A percentile compares a stretch with the other conserved stretches of the same genome.
phyloP scores from a whole-genome alignment of 2,797 vertebrate genomes.

The Lacerta viridis region DNA sequence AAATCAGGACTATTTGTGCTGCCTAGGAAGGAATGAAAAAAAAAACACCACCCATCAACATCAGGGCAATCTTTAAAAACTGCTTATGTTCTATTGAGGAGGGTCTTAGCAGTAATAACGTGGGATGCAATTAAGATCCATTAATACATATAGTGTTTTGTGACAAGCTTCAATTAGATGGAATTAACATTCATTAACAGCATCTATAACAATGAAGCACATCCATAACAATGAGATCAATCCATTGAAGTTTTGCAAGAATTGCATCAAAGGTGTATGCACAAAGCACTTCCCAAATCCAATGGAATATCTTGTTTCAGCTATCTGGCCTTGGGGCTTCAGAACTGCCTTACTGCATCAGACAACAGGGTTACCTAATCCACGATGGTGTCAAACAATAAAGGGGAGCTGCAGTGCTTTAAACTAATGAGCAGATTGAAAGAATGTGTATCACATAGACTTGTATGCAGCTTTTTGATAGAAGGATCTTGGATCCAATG shows the following conservation, averaged over 20 bases:
- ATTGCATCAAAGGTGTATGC: background rate
- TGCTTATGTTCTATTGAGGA: background rate
- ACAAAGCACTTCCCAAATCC: background rate
- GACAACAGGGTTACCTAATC: background rate
- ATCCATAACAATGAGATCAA: background rate
- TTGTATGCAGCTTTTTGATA: background rate
- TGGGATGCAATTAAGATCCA: background rate
- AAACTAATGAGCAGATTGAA: background rate
- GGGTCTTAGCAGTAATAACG: fast-evolving
- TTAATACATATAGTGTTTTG: background rate
- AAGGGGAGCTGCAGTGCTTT: background rate
- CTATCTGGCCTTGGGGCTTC: constrained; percentile 13
- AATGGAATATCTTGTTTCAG: constrained; percentile 8
- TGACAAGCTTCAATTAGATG: background rate
- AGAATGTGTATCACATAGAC: background rate
- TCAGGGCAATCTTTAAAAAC: too few relatives aligned
- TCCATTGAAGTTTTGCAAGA: background rate
- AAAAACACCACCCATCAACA: background rate
- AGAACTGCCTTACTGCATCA: background rate
- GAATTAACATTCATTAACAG: background rate
- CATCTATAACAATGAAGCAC: background rate
- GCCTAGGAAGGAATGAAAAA: constrained; percentile 81
- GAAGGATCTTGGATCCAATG: background rate
- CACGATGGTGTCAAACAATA: background rate
- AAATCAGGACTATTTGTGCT: constrained; percentile 95